Percentiles rank a stretch among this genome's conserved stretches.
Evolutionary conservation across 2,888 invertebrate species (phyloP).

Genomic region (Pantelozetes paolii): DNA sequence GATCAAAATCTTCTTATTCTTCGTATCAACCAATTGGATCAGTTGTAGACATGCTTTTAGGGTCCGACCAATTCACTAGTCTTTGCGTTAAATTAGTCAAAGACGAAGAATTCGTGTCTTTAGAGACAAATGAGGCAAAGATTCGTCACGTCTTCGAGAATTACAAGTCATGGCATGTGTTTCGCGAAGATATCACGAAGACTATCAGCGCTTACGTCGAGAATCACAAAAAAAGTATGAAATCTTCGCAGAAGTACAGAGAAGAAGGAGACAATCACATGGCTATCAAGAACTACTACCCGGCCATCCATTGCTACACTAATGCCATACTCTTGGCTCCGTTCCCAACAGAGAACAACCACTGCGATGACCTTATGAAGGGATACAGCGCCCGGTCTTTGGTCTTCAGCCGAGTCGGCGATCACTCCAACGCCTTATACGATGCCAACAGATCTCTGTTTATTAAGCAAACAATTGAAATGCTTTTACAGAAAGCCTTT

Average conservation of each 20-base stretch:
- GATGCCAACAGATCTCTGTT: background rate
- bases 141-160: background rate
- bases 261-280: background rate
- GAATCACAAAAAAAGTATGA: background rate
- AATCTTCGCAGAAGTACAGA: background rate
- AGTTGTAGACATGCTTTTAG: background rate
- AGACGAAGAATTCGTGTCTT: background rate
- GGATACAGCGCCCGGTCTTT: background rate
- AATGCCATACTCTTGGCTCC: background rate
- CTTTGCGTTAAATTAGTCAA: constrained; percentile 12
- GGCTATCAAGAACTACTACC: background rate
- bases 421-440: background rate
- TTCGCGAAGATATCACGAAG: constrained; percentile 10
- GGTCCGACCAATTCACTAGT: background rate
- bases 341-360: background rate
- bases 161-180: background rate
- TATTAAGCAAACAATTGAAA: background rate
- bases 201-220: background rate
- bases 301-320: background rate
- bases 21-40: no score
- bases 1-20: no score
- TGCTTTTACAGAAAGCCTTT: background rate
- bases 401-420: background rate
- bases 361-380: background rate
- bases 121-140: background rate